phyloP scores from a whole-genome alignment of 2,797 vertebrate genomes.

The Austrolebias charrua region DNA sequence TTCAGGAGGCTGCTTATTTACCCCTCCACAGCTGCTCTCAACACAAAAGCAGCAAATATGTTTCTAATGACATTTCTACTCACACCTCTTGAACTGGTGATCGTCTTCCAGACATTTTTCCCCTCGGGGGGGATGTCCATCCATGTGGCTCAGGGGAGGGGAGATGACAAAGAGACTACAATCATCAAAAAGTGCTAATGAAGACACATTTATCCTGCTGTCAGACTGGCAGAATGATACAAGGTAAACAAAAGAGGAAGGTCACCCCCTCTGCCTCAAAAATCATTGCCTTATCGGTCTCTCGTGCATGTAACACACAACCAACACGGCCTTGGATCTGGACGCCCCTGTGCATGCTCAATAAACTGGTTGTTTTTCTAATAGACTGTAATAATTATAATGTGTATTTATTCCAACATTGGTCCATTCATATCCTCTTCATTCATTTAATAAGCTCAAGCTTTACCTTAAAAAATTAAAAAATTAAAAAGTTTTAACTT shows the following conservation, averaged over 20 bases:
- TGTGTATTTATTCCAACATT: neutral
- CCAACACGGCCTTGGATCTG: neutral
- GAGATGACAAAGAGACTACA: constrained; percentile 11
- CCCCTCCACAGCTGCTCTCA: constrained; percentile 69
- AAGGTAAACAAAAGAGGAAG: constrained; percentile 15
- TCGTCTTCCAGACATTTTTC: constrained; percentile 1
- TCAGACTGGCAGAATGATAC: constrained; percentile 9
- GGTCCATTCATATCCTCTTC: too few relatives aligned
- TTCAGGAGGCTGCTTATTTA: constrained; percentile 63
- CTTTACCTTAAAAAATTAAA: too few relatives aligned
- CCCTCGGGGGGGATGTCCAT: constrained; percentile 34
- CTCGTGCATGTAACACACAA: neutral
- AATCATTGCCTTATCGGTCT: constrained; percentile 7
- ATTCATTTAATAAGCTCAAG: too few relatives aligned
- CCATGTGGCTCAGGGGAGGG: constrained; percentile 14
- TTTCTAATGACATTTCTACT: constrained; percentile 50
- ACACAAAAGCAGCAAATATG: constrained; percentile 49
- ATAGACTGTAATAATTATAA: neutral
- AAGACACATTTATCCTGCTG: constrained; percentile 38
- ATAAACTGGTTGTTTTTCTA: neutral
- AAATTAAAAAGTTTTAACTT: too few relatives aligned
- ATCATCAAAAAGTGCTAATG: constrained; percentile 34
- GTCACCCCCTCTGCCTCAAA: constrained; percentile 11
- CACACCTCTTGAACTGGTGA: constrained; percentile 24
- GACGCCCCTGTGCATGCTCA: neutral